Evolutionary conservation across 1,140 invertebrate genomes (phyloP).

Genomic region (Gerris buenoi): DNA sequence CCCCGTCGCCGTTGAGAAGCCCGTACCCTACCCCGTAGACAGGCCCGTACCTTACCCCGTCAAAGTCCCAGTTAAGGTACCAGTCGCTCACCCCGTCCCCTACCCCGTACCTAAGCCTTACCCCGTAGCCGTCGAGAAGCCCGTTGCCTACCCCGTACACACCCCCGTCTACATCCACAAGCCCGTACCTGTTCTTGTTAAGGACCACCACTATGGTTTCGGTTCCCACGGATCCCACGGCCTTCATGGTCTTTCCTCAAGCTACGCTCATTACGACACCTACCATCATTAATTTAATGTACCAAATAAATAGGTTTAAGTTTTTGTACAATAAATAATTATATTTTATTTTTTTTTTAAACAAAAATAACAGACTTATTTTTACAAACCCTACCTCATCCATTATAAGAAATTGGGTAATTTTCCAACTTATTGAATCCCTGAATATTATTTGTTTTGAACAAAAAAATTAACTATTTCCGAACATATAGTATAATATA

Average conservation of each 20-base stretch:
- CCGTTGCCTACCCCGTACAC: constrained; percentile 42
- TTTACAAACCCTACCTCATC: too few species aligned
- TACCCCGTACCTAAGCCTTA: constrained; percentile 34
- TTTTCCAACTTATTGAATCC: too few species aligned
- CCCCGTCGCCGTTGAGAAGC: constrained; percentile 39
- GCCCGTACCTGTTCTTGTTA: constrained; percentile 47
- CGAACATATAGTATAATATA: too few species aligned
- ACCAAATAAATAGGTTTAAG: neutral
- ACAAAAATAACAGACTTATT: too few species aligned
- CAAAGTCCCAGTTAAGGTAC: constrained; percentile 38
- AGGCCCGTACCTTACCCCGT: constrained; percentile 33
- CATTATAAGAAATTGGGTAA: too few species aligned
- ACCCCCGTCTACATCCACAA: constrained; percentile 36
- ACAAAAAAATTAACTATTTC: too few species aligned
- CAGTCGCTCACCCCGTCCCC: constrained; percentile 32
- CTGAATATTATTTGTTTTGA: too few species aligned
- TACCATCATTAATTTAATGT: neutral
- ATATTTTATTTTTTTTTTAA: neutral
- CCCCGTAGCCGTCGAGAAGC: constrained; percentile 37
- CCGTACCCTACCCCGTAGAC: constrained; percentile 43
- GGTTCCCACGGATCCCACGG: neutral
- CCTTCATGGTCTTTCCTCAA: neutral
- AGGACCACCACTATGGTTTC: constrained; percentile 8
- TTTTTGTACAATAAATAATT: neutral
- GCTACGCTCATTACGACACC: neutral